A percentile compares a stretch with the other conserved stretches of the same genome.
phyloP scores from a whole-genome alignment of 2,113 vertebrate species.

The Myiozetetes cayanensis region DNA sequence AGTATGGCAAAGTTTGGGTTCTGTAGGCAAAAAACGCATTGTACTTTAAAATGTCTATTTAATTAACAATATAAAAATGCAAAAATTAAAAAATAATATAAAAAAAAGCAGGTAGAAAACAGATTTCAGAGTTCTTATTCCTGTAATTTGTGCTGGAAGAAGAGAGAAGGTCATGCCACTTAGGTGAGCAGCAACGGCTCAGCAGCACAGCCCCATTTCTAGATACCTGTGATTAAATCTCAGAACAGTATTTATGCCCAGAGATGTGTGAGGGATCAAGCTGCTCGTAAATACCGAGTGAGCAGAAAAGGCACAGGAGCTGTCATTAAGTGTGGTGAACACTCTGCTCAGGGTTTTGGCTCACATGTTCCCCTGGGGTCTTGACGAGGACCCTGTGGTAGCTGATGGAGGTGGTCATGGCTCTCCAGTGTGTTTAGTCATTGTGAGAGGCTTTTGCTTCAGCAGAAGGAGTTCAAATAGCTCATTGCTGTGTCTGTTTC shows the following conservation, averaged over 20 bases:
- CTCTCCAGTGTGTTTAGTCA: background rate
- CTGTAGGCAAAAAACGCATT: background rate
- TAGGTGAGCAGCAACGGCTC: background rate
- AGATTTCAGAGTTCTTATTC: background rate
- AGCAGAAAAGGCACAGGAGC: background rate
- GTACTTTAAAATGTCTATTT: background rate
- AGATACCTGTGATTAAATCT: background rate
- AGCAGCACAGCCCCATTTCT: background rate
- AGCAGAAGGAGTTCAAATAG: background rate
- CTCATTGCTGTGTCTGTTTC: background rate
- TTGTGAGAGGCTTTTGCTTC: background rate
- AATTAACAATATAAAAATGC: background rate
- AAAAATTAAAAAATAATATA: background rate
- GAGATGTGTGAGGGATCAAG: background rate
- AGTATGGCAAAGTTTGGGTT: background rate
- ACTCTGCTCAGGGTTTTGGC: background rate
- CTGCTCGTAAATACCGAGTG: background rate
- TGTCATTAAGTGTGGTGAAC: background rate
- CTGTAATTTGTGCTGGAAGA: background rate
- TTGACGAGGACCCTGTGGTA: rapidly evolving
- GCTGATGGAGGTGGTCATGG: background rate
- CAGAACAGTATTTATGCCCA: background rate
- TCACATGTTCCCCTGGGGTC: background rate
- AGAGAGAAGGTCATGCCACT: background rate
- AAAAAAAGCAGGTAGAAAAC: background rate